Base-by-base conservation (phyloP, 2,888 invertebrate species). In the Anthophora plumipes region DNA sequence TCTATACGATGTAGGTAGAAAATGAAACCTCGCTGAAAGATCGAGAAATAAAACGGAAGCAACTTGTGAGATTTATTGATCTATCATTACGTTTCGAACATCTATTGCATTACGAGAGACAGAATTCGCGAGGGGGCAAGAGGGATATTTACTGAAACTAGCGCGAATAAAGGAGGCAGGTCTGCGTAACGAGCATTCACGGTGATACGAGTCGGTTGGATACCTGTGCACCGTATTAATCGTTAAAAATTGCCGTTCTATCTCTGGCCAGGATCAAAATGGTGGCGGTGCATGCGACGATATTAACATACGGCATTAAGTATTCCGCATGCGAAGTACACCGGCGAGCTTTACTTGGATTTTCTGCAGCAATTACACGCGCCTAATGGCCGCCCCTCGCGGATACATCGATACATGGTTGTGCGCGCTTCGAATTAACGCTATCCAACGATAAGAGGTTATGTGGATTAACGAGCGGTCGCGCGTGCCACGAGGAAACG, bases 261-360 rank as follows among this genome's bases (percentile, higher is more conserved):
- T 91, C 91, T 83, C 69, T 80, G 80, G 81, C 73, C 55, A 71
- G 69, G 81, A 89, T 89, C 90, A 76, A 89, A 91, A 91, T 87
- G 88, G 83, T 82, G 68, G 78, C 71, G 67, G 82, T 80, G 84
- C 91, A 91, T 91, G 90, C 91, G 84, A 89, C 84, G 83, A 81
- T 84, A 90, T 90, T 89, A 90, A 90, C 89, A 91, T 88, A 89
- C 83, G 84, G 85, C 90, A 91, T 91, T 91, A 88, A 83, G 68
- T 89, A 89, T 90, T 90, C 90, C 82, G 72, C 88, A 86, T 90
- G 87, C 89, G 83, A 89, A 66, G 57, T 54, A 63, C n/a, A 63
- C 57, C 63, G 57, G 57, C 78, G 66, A 75, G 79, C 79, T 87
- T 85, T 85, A 76, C 85, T 77, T 43, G 75, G 83, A 89, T 88